Evolutionary conservation across 1,140 invertebrate genomes (phyloP).

Genomic region (Penaeus chinensis): DNA sequence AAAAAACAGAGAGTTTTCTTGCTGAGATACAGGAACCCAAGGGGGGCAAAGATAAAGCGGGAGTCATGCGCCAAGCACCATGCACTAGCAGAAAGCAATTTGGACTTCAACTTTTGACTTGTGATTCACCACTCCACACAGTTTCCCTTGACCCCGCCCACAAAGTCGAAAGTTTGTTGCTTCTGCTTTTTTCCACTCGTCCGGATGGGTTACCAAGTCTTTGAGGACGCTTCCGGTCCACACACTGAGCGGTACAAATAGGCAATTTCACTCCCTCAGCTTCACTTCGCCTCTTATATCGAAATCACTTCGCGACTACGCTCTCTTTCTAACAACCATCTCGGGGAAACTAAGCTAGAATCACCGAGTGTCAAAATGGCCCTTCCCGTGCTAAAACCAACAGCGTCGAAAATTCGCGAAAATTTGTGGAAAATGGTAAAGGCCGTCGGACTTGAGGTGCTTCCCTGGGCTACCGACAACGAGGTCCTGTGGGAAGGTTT

Average conservation of each 20-base stretch:
- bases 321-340: too few relatives aligned
- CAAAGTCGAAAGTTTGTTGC: conserved; percentile 60
- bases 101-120: conserved; percentile 53
- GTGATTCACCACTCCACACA: conserved; percentile 51
- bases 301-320: not conserved
- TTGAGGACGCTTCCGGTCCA: conserved; percentile 36
- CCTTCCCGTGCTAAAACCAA: too few relatives aligned
- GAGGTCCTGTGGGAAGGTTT: conserved; percentile 55
- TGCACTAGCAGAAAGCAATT: conserved; percentile 19
- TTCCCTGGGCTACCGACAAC: conserved; percentile 15
- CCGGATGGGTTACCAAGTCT: conserved; percentile 41
- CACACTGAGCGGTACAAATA: conserved; percentile 8
- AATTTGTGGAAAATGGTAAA: not conserved
- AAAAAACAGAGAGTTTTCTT: too few relatives aligned
- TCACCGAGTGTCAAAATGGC: too few relatives aligned
- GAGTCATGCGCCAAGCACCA: not conserved
- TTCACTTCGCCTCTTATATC: not conserved
- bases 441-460: not conserved
- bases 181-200: conserved; percentile 41
- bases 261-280: not conserved
- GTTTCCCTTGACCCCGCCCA: conserved; percentile 59
- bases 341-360: too few relatives aligned
- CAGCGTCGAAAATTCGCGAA: too few relatives aligned
- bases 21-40: too few relatives aligned
- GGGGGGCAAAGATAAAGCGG: too few relatives aligned